Conservation (phyloP, 2,113 vertebrate genomes). For the Aegypius monachus region DNA sequence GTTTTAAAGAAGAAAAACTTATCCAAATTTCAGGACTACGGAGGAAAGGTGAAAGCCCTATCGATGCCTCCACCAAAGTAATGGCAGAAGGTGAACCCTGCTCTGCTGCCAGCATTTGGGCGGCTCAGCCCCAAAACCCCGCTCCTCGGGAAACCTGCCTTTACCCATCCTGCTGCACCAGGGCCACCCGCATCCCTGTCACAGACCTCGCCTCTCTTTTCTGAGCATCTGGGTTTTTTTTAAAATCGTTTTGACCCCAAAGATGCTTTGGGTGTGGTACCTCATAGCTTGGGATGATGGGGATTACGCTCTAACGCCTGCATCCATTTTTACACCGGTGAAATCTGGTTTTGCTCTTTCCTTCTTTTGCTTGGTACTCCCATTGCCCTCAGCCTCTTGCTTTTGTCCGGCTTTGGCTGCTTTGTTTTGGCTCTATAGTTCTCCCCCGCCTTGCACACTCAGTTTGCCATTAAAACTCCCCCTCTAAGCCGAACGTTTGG, state of each 20-base stretch:
- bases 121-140: background rate
- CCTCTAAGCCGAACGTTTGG: background rate
- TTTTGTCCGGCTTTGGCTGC: background rate
- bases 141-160: background rate
- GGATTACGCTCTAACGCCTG: background rate
- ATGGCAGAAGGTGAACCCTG: background rate
- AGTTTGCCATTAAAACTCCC: background rate
- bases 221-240: background rate
- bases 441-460: background rate
- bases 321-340: background rate
- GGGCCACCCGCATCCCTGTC: background rate
- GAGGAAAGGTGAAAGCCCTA: background rate
- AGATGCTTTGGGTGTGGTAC: background rate
- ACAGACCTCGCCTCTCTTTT: background rate
- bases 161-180: background rate
- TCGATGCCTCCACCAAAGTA: background rate
- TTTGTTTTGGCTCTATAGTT: background rate
- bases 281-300: background rate
- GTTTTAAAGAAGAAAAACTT: background rate
- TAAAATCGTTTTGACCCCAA: rapidly evolving
- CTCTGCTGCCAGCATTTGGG: background rate
- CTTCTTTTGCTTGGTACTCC: background rate
- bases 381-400: background rate
- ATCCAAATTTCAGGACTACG: background rate
- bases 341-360: background rate